Base-by-base conservation (phyloP, 35 echinoderm and acorn worm genomes). In the Acanthaster planci region DNA sequence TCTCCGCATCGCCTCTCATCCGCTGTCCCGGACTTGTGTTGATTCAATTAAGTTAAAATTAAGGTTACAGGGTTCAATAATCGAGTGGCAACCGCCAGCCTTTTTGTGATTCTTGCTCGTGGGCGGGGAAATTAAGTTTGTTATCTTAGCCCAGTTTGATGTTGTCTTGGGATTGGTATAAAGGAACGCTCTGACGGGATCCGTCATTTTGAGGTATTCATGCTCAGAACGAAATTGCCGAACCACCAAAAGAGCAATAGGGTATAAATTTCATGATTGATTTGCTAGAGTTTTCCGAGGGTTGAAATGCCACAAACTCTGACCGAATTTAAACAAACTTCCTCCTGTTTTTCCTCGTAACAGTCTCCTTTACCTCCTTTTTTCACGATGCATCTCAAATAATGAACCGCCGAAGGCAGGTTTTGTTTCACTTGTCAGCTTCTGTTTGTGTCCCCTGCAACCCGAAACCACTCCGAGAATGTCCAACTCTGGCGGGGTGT, bases 101-200 rank as follows among this genome's bases (percentile, higher is more conserved):
- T 72, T 72, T 34, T 6, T 72, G 64, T 72, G 64, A 72, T 72
- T 72, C 9, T 72, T 29, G 64, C 64, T 72, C 64, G 34, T 26
- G 64, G 64, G 64, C 26, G 23, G 64, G 64, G 64, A 72, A 72
- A 72, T 72, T 31, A 72, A 72, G 64, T 26, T 34, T 72, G 64
- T 72, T 72, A 72, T 72, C 34, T 72, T 72, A 34, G 64, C 64
- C 64, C 64, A 72, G 34, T 72, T 72, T 31, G 64, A 72, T 72
- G 23, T 72, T 34, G 26, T 34, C 10, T 26, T 18, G 14, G 64
- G 23, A 34, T 72, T 26, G 64, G 64, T 34, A 29, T 34, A 12
- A 4, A 47, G 42, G 12, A 47, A 47, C 42, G 42, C 12, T 47
- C 42, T 12, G 42, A 47, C 42, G 4, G 42, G 42, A 47, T 47